Evolutionary conservation across 2,113 vertebrate genomes (phyloP), one percentile per base, ranked within the genome.

Genomic region (Misgurnus anguillicaudatus): DNA sequence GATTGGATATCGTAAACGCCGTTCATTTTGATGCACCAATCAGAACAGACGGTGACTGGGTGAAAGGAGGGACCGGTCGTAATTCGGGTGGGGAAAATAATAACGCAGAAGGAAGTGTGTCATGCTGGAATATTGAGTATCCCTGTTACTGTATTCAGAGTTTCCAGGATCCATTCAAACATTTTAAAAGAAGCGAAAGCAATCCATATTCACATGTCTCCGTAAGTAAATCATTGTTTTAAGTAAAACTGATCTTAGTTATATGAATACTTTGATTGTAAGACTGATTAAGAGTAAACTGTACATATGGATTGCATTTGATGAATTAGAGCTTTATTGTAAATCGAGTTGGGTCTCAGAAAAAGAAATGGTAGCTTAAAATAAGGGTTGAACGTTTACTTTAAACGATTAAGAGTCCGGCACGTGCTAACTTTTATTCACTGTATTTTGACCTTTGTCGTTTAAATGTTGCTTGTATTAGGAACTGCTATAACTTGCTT

Each of bases 101-200:
- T 47, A 74, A 74, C 47, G 66, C 6, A 36, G 10, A 4, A 58
- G 78, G 70, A 80, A 80, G 78, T 74, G 68, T 69, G 68, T 48
- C 78, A 80, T 67, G 69, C 73, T 64, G 73, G 31, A 63, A 13
- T 24, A 21, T n/a, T 38, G 55, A 75, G 11, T 8, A 53, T 51
- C 6, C 17, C 21, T 45, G 19, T 24, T 10, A 48, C 41, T 21
- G 73, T 16, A 9, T 16, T 6, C 7, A 10, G 57, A 74, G 55
- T 61, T 58, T 9, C 19, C 19, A 17, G 51, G 51, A 47, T 74
- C 45, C 71, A 64, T 64, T 75, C 42, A 75, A 63, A 31, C 14
- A 62, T 75, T 63, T 61, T 45, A 31, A 4, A 11, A 47, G 13
- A 73, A 75, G 41, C 9, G 36, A 61, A 48, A 48, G 55, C 42